A percentile compares a stretch with the other conserved stretches of the same genome.
phyloP scores from a whole-genome alignment of 2,888 invertebrate species.

The Salpingus planirostris region DNA sequence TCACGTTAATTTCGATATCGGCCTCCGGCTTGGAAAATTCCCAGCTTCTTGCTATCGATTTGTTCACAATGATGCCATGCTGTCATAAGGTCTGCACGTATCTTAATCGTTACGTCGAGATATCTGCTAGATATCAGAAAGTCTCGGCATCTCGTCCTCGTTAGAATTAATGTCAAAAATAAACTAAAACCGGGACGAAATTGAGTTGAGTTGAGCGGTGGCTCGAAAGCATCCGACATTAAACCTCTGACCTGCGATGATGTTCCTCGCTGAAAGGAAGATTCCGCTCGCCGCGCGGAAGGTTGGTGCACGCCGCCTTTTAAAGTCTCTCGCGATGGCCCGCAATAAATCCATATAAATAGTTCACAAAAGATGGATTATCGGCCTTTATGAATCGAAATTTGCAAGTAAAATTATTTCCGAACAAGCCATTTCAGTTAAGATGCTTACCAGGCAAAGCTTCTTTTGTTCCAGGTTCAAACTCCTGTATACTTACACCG shows the following conservation, averaged over 20 bases:
- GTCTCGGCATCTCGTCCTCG: too few species aligned
- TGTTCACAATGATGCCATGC: too few species aligned
- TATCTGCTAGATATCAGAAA: too few species aligned
- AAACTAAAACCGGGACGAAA: conserved; percentile 8
- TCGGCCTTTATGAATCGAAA: conserved; percentile 22
- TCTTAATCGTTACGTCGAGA: too few species aligned
- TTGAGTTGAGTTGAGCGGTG: conserved; percentile 11
- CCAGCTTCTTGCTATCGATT: too few species aligned
- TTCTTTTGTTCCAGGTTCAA: conserved; percentile 15
- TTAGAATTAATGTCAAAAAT: too few species aligned
- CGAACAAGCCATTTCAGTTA: conserved; percentile 21
- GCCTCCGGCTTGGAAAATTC: too few species aligned
- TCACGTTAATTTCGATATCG: too few species aligned
- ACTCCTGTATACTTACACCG: too few species aligned
- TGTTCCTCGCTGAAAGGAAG: conserved; percentile 16
- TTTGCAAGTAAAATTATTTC: conserved; percentile 29
- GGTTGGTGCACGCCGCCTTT: conserved; percentile 16
- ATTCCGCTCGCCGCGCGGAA: conserved; percentile 23
- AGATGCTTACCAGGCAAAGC: conserved; percentile 21
- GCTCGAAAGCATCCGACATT: conserved; percentile 17
- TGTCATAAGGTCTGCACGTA: too few species aligned
- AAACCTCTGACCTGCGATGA: conserved; percentile 19
- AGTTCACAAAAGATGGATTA: conserved; percentile 34
- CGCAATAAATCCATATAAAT: conserved; percentile 27
- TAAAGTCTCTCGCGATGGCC: conserved; percentile 12